Conservation (phyloP, 2,797 vertebrate species). For the Phoebastria nigripes region DNA sequence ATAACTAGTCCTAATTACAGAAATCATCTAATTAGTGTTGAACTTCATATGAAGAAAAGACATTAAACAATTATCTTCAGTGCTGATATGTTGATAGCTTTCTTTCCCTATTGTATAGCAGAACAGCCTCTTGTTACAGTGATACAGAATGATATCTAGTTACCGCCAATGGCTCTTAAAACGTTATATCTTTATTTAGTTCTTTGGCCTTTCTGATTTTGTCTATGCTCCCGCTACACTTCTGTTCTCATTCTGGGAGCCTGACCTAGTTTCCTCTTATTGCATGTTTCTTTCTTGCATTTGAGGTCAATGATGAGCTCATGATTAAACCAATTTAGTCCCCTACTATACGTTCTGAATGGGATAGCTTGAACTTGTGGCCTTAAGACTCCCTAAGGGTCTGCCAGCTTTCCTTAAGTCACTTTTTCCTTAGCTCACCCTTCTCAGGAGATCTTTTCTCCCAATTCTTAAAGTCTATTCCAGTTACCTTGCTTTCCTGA, state of each 20-base stretch:
- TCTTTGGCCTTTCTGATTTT: constrained; percentile 49
- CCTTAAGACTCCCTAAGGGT: not conserved
- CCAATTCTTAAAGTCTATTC: not conserved
- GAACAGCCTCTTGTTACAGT: not conserved
- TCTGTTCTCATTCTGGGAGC: constrained; percentile 41
- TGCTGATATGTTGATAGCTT: constrained; percentile 8
- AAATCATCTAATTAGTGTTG: constrained; percentile 29
- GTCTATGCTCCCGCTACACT: constrained; percentile 19
- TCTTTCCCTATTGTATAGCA: not conserved
- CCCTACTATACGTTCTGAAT: not conserved
- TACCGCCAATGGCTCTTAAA: not conserved
- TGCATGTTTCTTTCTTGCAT: constrained; percentile 37
- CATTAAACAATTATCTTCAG: constrained; percentile 4
- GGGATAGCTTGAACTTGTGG: not conserved
- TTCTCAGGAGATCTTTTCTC: not conserved
- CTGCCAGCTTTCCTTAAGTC: not conserved
- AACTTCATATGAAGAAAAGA: not conserved
- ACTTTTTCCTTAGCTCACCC: not conserved
- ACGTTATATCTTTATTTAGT: constrained; percentile 39
- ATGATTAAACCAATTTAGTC: constrained; percentile 33
- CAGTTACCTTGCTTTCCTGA: not conserved
- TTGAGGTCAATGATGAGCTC: constrained; percentile 58
- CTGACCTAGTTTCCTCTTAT: constrained; percentile 49
- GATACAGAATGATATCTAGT: not conserved
- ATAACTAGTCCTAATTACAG: constrained; percentile 37